Conservation (phyloP, 2,888 invertebrate species). For the Volucella inanis region DNA sequence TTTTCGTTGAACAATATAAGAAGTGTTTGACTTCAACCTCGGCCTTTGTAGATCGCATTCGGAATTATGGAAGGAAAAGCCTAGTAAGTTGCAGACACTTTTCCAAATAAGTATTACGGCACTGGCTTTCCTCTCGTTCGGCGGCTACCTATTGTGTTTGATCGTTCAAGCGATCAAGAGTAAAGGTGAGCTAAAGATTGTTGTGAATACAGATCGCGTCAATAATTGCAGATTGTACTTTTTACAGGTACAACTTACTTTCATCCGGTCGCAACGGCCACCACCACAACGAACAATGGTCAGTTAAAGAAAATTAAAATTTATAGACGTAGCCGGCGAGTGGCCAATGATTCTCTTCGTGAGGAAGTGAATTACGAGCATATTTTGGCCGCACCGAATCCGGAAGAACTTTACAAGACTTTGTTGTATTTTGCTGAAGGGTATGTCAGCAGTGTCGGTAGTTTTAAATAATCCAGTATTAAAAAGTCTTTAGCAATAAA, state of each 20-base stretch:
- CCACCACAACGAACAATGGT: slow-evolving; percentile 76
- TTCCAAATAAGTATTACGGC: slow-evolving; percentile 91
- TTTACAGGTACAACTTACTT: slow-evolving; percentile 81
- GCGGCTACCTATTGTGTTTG: slow-evolving; percentile 91
- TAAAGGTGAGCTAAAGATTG: slow-evolving; percentile 83
- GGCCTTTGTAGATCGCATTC: slow-evolving; percentile 64
- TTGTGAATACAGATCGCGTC: slow-evolving; percentile 76
- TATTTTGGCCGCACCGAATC: slow-evolving; percentile 79
- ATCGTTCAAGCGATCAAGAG: slow-evolving; percentile 90
- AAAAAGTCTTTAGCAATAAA: no score
- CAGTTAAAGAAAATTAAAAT: slow-evolving; percentile 81
- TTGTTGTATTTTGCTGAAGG: slow-evolving; percentile 83
- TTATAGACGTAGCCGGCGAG: slow-evolving; percentile 78
- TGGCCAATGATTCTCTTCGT: slow-evolving; percentile 32
- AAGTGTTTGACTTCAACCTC: slow-evolving; percentile 43
- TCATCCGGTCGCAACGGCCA: slow-evolving; percentile 80
- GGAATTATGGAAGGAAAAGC: slow-evolving; percentile 83
- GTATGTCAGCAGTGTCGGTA: slow-evolving; percentile 78
- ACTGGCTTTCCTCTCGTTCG: slow-evolving; percentile 92
- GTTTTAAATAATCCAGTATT: background rate
- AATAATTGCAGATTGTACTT: slow-evolving; percentile 6
- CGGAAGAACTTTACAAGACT: slow-evolving; percentile 82
- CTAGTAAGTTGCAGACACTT: slow-evolving; percentile 88
- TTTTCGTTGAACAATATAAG: background rate
- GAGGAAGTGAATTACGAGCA: slow-evolving; percentile 69